Evolutionary conservation across 2,797 vertebrate species (phyloP).

Genomic region (Smutsia gigantea): DNA sequence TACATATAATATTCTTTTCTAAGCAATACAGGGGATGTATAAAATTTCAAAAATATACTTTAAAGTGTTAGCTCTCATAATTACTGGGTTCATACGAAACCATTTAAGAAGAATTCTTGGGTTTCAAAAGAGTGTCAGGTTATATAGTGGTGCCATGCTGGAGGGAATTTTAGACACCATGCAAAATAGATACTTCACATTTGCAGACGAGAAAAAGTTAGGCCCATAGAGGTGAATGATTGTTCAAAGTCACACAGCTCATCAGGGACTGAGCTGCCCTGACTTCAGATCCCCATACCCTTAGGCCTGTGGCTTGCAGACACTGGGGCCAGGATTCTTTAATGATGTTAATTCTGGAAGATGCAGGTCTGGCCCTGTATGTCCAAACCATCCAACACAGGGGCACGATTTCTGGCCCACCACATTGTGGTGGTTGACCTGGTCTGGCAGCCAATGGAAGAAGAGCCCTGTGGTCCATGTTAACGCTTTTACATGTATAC

Average conservation of each 20-base stretch:
- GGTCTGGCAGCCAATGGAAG: slow-evolving; percentile 2
- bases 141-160: slow-evolving; percentile 17
- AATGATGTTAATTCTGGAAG: not conserved
- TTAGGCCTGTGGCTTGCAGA: not conserved
- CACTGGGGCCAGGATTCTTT: not conserved
- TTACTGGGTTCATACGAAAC: slow-evolving; percentile 67
- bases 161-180: not conserved
- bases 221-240: not conserved
- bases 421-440: not conserved
- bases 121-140: slow-evolving; percentile 57
- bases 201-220: not conserved
- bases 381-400: not conserved
- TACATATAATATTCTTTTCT: slow-evolving; percentile 1
- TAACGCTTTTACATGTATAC: not conserved
- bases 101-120: slow-evolving; percentile 59
- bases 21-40: slow-evolving; percentile 39
- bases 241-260: not conserved
- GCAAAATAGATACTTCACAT: not conserved
- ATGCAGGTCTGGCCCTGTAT: not conserved
- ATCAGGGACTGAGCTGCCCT: not conserved
- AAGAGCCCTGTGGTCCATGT: slow-evolving; percentile 1
- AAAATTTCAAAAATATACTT: slow-evolving; percentile 67
- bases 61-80: slow-evolving; percentile 51
- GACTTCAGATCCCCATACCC: not conserved
- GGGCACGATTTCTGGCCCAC: not conserved